Evolutionary conservation across 2,113 vertebrate species (phyloP), one percentile per base, ranked within the genome.

Genomic region (Anoura caudifer): DNA sequence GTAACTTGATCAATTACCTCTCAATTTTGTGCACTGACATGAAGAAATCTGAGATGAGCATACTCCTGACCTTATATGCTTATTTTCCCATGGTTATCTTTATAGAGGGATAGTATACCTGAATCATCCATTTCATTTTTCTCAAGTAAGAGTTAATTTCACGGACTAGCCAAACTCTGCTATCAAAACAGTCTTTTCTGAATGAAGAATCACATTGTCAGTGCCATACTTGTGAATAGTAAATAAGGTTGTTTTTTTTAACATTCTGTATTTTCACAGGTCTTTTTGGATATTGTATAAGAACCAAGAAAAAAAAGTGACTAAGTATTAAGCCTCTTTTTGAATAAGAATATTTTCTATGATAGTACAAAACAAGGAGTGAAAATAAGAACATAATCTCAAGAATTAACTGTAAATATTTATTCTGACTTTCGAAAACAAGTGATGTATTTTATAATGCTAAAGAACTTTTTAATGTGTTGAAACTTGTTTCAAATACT

Each of bases 1-100:
- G 61, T 95, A 91, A 96, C 84, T 92, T 93, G 82, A 75, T 97
- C 95, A 96, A 94, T 98, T 96, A 93, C 67, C 79, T 96, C 38
- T 70, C 79, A n/a, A 67, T 95, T 91, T 52, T 93, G 93, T 81
- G 89, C 96, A 97, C 38, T 65, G 89, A 94, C 90, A 77, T 96
- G 92, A 90, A 92, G 65, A 97, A 95, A 76, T 93, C 70, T 75
- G 73, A 95, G 63, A 96, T 94, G 95, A 96, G 61, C 43, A 75
- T 43, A 89, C 26, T 7, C 67, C 89, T 97, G 93, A 96, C 93
- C 95, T 97, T 94, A 96, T 76, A 86, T 87, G 28, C 79, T 84
- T 86, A 69, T 50, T 95, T 75, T 95, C n/a, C 69, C 43, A 96
- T 91, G 90, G 94, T 72, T 81, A 59, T 81, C 76, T 72, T 95